Conservation (phyloP, 2,888 invertebrate genomes). For the Dicranocentrus wangi region DNA sequence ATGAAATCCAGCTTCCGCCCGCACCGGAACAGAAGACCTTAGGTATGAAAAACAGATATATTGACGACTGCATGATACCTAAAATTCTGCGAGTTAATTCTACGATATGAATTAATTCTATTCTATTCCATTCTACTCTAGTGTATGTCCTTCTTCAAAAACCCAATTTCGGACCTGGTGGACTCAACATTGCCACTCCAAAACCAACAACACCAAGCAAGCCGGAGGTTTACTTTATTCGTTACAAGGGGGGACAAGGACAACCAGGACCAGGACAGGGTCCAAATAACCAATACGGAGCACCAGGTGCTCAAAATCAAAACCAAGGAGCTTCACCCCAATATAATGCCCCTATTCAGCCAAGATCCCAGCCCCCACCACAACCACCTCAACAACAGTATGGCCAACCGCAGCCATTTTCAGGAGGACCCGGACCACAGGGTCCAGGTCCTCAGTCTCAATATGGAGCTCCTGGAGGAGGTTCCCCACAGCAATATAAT, state of each 20-base stretch:
- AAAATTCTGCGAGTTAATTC: too few species aligned
- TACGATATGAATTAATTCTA: too few species aligned
- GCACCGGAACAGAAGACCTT: constrained; percentile 69
- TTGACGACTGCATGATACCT: too few species aligned
- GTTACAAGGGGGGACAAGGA: constrained; percentile 80
- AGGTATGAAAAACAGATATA: too few species aligned
- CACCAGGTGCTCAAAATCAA: constrained; percentile 45
- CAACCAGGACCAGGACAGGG: constrained; percentile 76
- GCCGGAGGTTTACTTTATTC: constrained; percentile 85
- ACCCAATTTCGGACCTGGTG: constrained; percentile 84
- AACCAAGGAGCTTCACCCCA: constrained; percentile 39
- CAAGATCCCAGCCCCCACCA: constrained; percentile 6
- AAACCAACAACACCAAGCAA: constrained; percentile 66
- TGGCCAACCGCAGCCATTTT: constrained; percentile 41
- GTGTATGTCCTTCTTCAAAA: constrained; percentile 89
- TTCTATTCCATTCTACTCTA: too few species aligned
- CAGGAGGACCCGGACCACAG: constrained; percentile 21
- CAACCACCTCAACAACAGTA: constrained; percentile 50
- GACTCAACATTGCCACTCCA: constrained; percentile 85
- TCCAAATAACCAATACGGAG: constrained; percentile 48
- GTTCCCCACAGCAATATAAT: too few species aligned
- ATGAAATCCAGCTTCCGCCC: constrained; percentile 71
- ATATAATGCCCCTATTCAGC: constrained; percentile 21
- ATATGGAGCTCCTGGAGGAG: constrained; percentile 62
- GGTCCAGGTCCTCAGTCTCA: constrained; percentile 41